A percentile compares a stretch with the other conserved stretches of the same genome.
Conservation (phyloP, 2,113 vertebrate species). For the Sceloporus tristichus region DNA sequence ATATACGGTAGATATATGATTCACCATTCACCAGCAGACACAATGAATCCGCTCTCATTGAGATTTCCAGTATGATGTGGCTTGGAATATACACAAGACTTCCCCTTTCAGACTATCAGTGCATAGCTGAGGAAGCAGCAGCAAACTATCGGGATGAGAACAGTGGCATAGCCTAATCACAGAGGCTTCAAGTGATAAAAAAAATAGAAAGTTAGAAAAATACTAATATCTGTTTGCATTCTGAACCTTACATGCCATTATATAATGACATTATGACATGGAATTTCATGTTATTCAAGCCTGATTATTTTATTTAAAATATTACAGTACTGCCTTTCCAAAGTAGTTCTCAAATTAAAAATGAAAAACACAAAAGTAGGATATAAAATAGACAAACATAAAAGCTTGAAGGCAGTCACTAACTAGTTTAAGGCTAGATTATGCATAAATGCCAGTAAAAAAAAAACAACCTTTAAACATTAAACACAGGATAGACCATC, state of each 20-base stretch:
- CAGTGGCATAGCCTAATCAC: neutral
- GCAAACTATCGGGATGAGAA: neutral
- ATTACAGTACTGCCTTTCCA: too few relatives aligned
- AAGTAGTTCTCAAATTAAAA: too few relatives aligned
- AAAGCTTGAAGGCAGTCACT: too few relatives aligned
- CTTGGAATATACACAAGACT: too few relatives aligned
- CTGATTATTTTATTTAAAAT: neutral
- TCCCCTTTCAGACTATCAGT: neutral
- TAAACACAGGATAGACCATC: neutral
- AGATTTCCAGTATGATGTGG: too few relatives aligned
- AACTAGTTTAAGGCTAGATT: neutral
- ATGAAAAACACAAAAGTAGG: neutral
- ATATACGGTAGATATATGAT: too few relatives aligned
- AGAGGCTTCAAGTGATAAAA: neutral
- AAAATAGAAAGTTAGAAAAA: neutral
- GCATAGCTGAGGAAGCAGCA: neutral
- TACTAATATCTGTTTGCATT: neutral
- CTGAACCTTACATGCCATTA: neutral
- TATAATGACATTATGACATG: neutral
- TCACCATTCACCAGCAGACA: too few relatives aligned
- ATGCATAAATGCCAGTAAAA: neutral
- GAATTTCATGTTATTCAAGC: neutral
- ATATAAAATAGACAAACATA: neutral
- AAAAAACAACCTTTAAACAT: neutral
- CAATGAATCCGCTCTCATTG: too few relatives aligned